phyloP scores from a whole-genome alignment of 2,797 vertebrate genomes.

The Myiotriccus ornatus region DNA sequence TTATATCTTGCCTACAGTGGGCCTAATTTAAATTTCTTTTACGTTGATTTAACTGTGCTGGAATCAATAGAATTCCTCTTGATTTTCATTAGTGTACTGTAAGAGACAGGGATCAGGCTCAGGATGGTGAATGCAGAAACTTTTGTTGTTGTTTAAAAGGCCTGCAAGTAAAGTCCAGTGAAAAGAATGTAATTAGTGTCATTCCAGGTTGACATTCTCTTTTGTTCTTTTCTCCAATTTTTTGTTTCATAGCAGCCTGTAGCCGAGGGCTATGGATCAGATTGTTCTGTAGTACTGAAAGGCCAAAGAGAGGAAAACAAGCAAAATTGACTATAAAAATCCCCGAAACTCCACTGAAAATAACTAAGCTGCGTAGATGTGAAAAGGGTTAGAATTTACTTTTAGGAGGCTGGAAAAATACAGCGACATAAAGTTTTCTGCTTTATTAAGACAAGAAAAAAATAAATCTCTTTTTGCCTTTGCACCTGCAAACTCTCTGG shows the following conservation, averaged over 20 bases:
- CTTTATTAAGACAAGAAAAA: not conserved
- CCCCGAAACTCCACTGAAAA: not conserved
- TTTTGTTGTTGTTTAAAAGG: not conserved
- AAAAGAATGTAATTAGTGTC: constrained; percentile 49
- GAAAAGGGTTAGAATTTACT: not conserved
- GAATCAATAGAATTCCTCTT: constrained; percentile 25
- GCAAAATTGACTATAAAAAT: not conserved
- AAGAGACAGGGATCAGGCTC: not conserved
- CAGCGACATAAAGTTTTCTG: not conserved
- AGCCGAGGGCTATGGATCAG: not conserved
- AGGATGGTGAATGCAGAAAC: not conserved
- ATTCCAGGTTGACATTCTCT: not conserved
- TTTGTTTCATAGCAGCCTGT: not conserved
- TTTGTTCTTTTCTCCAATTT: not conserved
- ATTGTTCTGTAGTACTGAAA: not conserved
- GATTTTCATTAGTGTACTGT: constrained; percentile 1
- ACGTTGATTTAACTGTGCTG: not conserved
- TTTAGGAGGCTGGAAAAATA: not conserved
- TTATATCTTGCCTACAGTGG: not conserved
- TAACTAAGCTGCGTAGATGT: not conserved
- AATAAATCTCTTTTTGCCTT: not conserved
- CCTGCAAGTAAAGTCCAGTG: not conserved
- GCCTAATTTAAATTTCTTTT: constrained; percentile 35
- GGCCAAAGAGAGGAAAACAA: not conserved
- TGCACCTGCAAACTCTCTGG: not conserved